A percentile compares a stretch with the other conserved stretches of the same genome.
phyloP scores from a whole-genome alignment of 2,888 invertebrate genomes.

The Dryobota labecula region DNA sequence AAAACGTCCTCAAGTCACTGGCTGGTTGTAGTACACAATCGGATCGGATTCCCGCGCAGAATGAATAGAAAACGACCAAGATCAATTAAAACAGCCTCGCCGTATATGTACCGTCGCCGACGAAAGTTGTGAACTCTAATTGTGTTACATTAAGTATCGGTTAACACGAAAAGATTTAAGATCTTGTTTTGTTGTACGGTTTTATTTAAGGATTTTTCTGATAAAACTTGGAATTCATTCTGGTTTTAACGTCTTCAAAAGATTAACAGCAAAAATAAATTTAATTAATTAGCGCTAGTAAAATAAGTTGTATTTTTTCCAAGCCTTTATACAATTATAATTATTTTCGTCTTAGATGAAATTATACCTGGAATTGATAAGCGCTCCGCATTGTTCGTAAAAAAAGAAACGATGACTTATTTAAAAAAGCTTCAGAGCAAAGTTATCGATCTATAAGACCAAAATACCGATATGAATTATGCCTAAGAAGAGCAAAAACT shows the following conservation, averaged over 20 bases:
- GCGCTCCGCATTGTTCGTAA: no score
- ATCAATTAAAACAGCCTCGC: conserved; percentile 82
- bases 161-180: background rate
- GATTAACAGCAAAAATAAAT: background rate
- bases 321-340: background rate
- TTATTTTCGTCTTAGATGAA: background rate
- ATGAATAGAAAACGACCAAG: conserved; percentile 81
- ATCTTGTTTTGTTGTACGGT: background rate
- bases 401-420: no score
- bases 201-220: background rate
- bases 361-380: no score
- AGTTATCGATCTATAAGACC: no score
- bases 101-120: conserved; percentile 60
- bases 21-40: conserved; percentile 67
- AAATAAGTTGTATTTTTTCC: background rate
- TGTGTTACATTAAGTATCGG: conserved; percentile 5
- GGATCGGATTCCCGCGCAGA: conserved; percentile 71
- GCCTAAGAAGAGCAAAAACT: no score
- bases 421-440: no score
- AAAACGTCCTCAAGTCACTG: conserved; percentile 38
- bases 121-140: conserved; percentile 23
- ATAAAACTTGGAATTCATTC: background rate
- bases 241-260: background rate
- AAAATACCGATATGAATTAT: no score
- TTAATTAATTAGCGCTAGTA: background rate